These are phyloP conservation scores for Empidonax alnorum DNA, from an alignment of 2,113 vertebrate species.

Conservation along the genomic window DNA sequence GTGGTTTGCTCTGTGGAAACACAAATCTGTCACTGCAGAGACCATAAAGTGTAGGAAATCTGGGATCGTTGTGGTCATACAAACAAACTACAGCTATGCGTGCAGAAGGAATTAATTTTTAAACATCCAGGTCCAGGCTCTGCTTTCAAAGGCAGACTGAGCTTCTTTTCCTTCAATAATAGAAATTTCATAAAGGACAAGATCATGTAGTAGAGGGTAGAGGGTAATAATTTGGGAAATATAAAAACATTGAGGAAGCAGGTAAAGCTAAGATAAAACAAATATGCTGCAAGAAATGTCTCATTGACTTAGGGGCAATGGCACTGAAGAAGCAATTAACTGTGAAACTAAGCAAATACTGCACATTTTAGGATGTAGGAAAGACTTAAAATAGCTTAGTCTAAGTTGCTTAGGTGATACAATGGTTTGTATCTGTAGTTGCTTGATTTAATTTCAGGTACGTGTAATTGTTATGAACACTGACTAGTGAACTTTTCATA, in stretches of 20 bases:
- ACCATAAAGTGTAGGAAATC: not conserved
- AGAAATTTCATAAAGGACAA: not conserved
- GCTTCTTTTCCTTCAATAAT: not conserved
- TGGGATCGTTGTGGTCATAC: not conserved
- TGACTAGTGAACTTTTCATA: slow-evolving; percentile 1
- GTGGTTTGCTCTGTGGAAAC: not conserved
- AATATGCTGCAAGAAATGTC: not conserved
- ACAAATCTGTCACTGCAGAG: not conserved
- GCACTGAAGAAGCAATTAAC: not conserved
- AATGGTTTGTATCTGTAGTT: slow-evolving; percentile 3
- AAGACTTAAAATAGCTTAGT: slow-evolving; percentile 23
- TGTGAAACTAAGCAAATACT: slow-evolving; percentile 32
- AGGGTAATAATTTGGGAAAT: not conserved
- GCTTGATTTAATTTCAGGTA: slow-evolving; percentile 62
- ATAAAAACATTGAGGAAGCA: not conserved
- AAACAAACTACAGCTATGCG: not conserved
- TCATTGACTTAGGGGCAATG: not conserved
- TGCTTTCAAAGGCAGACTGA: not conserved
- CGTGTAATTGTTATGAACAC: not conserved
- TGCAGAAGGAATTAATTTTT: slow-evolving; percentile 14
- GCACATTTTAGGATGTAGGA: slow-evolving; percentile 7
- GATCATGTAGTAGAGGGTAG: not conserved
- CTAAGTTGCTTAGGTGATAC: not conserved
- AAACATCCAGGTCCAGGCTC: not conserved
- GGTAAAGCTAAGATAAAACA: slow-evolving; percentile 9